phyloP scores from a whole-genome alignment of 2,113 vertebrate genomes.

The Nycticorax nycticorax region DNA sequence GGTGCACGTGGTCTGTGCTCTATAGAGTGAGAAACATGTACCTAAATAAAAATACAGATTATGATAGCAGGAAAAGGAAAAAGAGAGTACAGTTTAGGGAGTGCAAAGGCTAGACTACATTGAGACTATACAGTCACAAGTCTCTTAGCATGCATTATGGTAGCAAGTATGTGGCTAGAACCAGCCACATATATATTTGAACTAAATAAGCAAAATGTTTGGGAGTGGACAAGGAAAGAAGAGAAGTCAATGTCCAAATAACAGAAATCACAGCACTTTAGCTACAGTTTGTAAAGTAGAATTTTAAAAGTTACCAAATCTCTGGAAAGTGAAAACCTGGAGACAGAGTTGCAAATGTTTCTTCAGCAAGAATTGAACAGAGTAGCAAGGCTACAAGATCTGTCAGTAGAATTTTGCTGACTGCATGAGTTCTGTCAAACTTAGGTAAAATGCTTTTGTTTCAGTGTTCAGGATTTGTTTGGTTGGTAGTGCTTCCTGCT shows the following conservation, averaged over 20 bases:
- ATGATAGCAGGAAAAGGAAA: background rate
- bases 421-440: background rate
- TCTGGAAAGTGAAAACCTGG: background rate
- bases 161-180: background rate
- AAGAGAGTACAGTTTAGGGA: background rate
- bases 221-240: background rate
- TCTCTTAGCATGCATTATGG: background rate
- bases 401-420: background rate
- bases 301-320: background rate
- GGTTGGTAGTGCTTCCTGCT: background rate
- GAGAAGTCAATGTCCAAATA: background rate
- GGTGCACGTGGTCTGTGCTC: accelerated
- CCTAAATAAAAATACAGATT: background rate
- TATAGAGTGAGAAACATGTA: background rate
- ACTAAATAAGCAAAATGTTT: background rate
- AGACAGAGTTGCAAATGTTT: background rate
- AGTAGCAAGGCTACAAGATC: background rate
- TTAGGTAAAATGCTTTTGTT: background rate
- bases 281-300: background rate
- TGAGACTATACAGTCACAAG: background rate
- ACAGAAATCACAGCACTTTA: background rate
- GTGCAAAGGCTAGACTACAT: background rate
- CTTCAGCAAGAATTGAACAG: background rate
- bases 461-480: background rate
- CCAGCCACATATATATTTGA: accelerated